Conservation (phyloP, 2,888 invertebrate genomes). For the Macrophya alboannulata region DNA sequence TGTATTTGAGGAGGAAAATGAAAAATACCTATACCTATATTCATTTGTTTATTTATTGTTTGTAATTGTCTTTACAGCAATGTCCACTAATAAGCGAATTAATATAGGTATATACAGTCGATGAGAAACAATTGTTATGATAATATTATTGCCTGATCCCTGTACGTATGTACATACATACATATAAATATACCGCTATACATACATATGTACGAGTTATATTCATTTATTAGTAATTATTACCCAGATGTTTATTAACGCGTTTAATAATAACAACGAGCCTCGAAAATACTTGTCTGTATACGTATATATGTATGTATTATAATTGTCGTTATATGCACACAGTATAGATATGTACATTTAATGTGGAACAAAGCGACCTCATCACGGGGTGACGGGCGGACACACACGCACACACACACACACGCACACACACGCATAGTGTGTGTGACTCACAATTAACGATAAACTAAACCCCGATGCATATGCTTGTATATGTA, state of each 20-base stretch:
- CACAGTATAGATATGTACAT: background rate
- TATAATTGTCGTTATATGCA: background rate
- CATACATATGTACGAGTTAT: background rate
- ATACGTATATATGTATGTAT: background rate
- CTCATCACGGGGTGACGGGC: slow-evolving; percentile 8
- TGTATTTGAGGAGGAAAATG: background rate
- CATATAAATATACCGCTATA: background rate
- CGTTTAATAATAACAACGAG: slow-evolving; percentile 3
- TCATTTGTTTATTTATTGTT: background rate
- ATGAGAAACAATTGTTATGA: background rate
- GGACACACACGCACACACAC: background rate
- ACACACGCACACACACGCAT: background rate
- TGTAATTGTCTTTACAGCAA: background rate
- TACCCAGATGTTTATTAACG: background rate
- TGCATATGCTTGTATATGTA: background rate
- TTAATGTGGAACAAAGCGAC: slow-evolving; percentile 19
- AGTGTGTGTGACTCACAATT: slow-evolving; percentile 27
- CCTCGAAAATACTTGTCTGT: background rate
- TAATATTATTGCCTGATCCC: background rate
- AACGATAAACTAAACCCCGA: slow-evolving; percentile 18
- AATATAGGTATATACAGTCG: background rate
- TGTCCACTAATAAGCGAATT: background rate
- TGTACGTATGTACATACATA: background rate
- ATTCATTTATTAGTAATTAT: slow-evolving; percentile 19
- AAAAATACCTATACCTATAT: background rate